These are phyloP conservation scores for Corythoichthys intestinalis DNA, from an alignment of 2,113 vertebrate genomes.

Conservation along the genomic window DNA sequence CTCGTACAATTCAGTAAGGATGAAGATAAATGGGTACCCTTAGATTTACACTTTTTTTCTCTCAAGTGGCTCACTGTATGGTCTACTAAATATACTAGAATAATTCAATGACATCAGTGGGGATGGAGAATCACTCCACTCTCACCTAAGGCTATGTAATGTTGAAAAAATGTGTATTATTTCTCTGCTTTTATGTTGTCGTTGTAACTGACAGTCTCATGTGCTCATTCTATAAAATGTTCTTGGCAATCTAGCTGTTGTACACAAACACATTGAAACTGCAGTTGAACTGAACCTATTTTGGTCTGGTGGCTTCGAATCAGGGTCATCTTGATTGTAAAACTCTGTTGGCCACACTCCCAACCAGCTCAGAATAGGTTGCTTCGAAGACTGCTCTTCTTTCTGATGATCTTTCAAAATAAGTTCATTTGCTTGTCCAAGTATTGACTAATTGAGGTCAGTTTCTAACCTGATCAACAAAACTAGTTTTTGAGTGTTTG, in stretches of 20 bases:
- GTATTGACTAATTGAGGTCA: neutral
- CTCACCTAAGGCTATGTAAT: too few species aligned
- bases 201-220: too few species aligned
- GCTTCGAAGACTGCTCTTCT: neutral
- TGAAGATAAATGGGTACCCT: neutral
- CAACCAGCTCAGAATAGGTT: neutral
- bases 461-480: neutral
- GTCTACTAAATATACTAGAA: too few species aligned
- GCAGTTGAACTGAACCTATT: neutral
- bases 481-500: neutral
- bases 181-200: too few species aligned
- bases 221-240: neutral
- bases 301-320: neutral
- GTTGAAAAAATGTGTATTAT: too few species aligned
- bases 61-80: too few species aligned
- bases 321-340: slow-evolving; percentile 4
- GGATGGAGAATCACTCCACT: too few species aligned
- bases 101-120: too few species aligned
- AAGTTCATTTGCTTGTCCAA: neutral
- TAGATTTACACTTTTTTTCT: slow-evolving; percentile 4
- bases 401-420: neutral
- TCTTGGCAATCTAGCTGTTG: neutral
- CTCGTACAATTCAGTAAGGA: neutral
- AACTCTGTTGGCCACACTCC: neutral
- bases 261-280: neutral